These are phyloP conservation scores for Ptyas mucosa DNA, from an alignment of 2,113 vertebrate species.

Conservation along the genomic window DNA sequence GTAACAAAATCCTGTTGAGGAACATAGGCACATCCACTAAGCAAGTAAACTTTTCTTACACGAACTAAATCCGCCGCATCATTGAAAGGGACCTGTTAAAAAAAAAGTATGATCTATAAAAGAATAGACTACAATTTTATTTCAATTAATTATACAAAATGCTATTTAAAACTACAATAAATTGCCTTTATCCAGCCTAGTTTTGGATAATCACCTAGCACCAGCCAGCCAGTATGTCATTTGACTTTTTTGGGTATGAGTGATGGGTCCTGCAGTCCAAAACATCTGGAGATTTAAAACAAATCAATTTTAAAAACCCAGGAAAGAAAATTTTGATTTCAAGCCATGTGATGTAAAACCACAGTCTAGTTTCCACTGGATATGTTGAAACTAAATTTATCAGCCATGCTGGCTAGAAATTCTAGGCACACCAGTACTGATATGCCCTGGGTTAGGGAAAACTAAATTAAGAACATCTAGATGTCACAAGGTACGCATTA, in stretches of 20 bases:
- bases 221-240: neutral
- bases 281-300: neutral
- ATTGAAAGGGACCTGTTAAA: slow-evolving; percentile 84
- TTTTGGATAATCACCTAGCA: neutral
- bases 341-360: neutral
- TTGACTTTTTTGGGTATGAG: neutral
- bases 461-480: neutral
- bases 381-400: neutral
- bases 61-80: slow-evolving; percentile 91
- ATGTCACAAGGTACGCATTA: neutral
- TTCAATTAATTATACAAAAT: neutral
- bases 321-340: neutral
- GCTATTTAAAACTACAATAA: neutral
- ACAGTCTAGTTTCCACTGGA: neutral
- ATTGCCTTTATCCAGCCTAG: neutral
- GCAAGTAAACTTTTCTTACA: slow-evolving; percentile 85
- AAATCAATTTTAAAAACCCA: neutral
- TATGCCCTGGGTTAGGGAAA: neutral
- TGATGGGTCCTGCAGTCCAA: neutral
- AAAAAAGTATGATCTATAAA: neutral
- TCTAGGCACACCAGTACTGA: neutral
- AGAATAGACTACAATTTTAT: neutral
- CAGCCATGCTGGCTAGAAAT: neutral
- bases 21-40: slow-evolving; percentile 83
- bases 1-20: slow-evolving; percentile 85